Base-by-base conservation (phyloP, 2,888 invertebrate species). In the Hyposoter didymator region DNA sequence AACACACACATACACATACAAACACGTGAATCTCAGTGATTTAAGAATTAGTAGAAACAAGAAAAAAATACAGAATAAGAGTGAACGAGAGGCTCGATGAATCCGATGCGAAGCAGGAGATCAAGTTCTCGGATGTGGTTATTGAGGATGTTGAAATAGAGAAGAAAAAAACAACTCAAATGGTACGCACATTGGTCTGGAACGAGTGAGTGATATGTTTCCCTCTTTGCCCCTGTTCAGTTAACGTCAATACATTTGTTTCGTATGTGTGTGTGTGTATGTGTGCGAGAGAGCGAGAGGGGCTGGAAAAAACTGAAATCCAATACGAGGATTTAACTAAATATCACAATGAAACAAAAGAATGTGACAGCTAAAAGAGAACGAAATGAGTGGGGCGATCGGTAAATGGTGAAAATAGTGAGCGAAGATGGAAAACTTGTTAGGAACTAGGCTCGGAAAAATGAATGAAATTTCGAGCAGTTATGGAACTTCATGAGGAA, bases 391-490 rank as follows among this genome's bases (percentile, higher is more conserved):
- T 39, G 2, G 8, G 7, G 32, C 3, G 35, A 49, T 19, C 32
- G 6, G 14, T 35, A 52, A 70, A 72, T 12, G n/a, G 1, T 0
- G 47, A 78, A 62, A 69, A 84, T 91, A 91, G 91, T 91, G 92
- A 92, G 92, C 92, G 93, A 93, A 93, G 91, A 90, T 91, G 91
- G 92, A 89, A 90, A 90, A 91, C 89, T 90, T 90, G 87, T 90
- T 90, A 91, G 88, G 85, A 87, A 69, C 82, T 88, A 89, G 87
- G 76, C 72, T 89, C 89, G 87, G 79, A 17, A 47, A 28, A 17
- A 28, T 28, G 7, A 85, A 83, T 78, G 81, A 72, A 67, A 76
- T 72, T 66, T 43, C 49, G 19, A 76, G 10, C 49, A 85, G 82
- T 78, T 70, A 81, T 19, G 35, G 76, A 82, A 78, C 14, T 66